A percentile compares a stretch with the other conserved stretches of the same genome.
phyloP scores from a whole-genome alignment of 2,797 vertebrate genomes.

The Podarcis siculus region DNA sequence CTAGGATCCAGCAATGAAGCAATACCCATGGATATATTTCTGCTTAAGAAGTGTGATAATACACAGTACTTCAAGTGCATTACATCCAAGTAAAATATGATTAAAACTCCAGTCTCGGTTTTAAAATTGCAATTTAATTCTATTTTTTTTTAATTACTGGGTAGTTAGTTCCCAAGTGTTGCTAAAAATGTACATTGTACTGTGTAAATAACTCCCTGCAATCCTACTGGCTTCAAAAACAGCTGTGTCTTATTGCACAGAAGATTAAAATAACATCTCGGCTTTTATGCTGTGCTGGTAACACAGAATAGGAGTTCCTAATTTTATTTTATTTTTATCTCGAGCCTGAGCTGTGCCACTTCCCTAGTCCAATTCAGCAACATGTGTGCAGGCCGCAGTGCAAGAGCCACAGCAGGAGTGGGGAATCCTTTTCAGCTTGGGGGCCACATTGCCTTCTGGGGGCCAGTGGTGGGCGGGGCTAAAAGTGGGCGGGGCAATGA shows the following conservation, averaged over 20 bases:
- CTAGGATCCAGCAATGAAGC: neutral
- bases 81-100: neutral
- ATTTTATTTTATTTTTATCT: neutral
- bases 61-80: neutral
- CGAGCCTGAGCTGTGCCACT: neutral
- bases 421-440: neutral
- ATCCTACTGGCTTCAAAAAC: neutral
- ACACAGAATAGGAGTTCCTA: neutral
- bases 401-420: neutral
- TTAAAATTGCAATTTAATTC: neutral
- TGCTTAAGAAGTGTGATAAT: neutral
- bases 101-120: neutral
- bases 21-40: neutral
- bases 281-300: neutral
- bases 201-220: neutral
- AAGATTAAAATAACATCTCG: neutral
- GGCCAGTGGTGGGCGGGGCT: too few species aligned
- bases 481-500: too few species aligned
- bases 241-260: neutral
- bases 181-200: slow-evolving; percentile 9
- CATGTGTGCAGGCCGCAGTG: neutral
- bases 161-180: neutral
- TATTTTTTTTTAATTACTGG: neutral
- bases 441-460: neutral
- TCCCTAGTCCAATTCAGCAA: neutral